Evolutionary conservation across 2,888 invertebrate species (phyloP).

Genomic region (Cantharis rustica): DNA sequence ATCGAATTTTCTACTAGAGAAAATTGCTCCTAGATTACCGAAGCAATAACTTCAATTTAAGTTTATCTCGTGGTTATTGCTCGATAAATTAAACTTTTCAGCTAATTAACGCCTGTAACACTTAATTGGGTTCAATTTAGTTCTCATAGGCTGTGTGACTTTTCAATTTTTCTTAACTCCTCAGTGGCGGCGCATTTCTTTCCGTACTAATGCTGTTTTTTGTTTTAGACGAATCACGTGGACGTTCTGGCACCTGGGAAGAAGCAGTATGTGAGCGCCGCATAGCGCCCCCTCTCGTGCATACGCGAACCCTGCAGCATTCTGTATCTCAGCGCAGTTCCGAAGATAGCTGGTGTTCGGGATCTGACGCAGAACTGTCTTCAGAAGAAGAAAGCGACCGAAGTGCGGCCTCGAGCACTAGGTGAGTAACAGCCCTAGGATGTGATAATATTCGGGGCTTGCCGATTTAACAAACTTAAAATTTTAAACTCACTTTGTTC

Average conservation of each 20-base stretch:
- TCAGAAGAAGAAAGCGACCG: conserved; percentile 69
- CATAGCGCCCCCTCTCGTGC: conserved; percentile 57
- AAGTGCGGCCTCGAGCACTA: conserved; percentile 57
- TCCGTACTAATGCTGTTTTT: conserved; percentile 8
- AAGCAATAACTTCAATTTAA: conserved; percentile 17
- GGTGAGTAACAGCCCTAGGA: too few relatives aligned
- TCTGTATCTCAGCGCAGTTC: conserved; percentile 58
- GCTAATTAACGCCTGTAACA: conserved; percentile 13
- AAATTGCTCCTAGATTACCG: neutral
- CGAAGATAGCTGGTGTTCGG: conserved; percentile 70
- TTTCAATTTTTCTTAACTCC: neutral
- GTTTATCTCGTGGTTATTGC: conserved; percentile 14
- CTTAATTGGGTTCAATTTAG: conserved; percentile 20
- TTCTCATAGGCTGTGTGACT: neutral
- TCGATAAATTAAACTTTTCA: conserved; percentile 17
- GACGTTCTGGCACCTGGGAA: conserved; percentile 78
- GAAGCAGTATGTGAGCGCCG: conserved; percentile 63
- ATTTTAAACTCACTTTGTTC: neutral
- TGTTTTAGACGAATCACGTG: conserved; percentile 78
- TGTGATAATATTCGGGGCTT: too few relatives aligned
- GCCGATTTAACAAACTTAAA: too few relatives aligned
- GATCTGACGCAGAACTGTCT: conserved; percentile 66
- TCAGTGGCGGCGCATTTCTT: neutral
- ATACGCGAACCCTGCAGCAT: conserved; percentile 57
- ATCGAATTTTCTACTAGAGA: neutral